These are phyloP conservation scores for Pantherophis vulpinus DNA, from an alignment of 2,797 vertebrate species.

Conservation along the genomic window DNA sequence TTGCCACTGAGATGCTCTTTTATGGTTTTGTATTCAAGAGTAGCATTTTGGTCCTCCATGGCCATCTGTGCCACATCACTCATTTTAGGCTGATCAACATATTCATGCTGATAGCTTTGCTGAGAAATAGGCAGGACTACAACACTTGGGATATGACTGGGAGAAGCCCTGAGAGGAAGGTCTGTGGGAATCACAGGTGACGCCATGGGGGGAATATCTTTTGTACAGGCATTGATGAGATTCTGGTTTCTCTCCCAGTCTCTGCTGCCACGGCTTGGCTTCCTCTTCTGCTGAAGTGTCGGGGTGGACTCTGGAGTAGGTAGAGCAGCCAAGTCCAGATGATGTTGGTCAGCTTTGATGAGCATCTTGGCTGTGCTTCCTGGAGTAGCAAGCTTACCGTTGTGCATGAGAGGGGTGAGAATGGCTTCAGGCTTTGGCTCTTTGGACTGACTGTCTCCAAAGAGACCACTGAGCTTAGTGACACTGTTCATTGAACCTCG, in stretches of 20 bases:
- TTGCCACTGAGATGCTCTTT: constrained; percentile 81
- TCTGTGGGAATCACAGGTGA: constrained; percentile 92
- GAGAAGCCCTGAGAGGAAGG: constrained; percentile 88
- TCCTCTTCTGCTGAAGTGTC: constrained; percentile 90
- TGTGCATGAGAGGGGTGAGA: constrained; percentile 95
- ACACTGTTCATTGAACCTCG: constrained; percentile 96
- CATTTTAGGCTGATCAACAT: constrained; percentile 94
- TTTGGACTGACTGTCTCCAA: constrained; percentile 88
- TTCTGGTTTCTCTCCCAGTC: constrained; percentile 99
- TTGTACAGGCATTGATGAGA: constrained; percentile 95
- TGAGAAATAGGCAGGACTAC: constrained; percentile 91
- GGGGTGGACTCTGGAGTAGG: constrained; percentile 97
- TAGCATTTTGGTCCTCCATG: constrained; percentile 89
- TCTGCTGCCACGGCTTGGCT: constrained; percentile 89
- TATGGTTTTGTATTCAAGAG: constrained; percentile 94
- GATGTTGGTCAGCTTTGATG: constrained; percentile 96
- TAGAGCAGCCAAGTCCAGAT: constrained; percentile 89
- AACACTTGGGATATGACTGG: constrained; percentile 94
- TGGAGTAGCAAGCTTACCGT: constrained; percentile 83
- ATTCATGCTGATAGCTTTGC: constrained; percentile 94
- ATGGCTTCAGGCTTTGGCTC: constrained; percentile 92
- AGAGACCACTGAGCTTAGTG: constrained; percentile 94
- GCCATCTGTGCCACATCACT: constrained; percentile 78
- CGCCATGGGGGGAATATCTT: constrained; percentile 89
- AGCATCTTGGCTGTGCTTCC: constrained; percentile 86